Evolutionary conservation across 1,140 invertebrate species (phyloP), one percentile per base, ranked within the genome.

Genomic region (Adoxophyes honmai): DNA sequence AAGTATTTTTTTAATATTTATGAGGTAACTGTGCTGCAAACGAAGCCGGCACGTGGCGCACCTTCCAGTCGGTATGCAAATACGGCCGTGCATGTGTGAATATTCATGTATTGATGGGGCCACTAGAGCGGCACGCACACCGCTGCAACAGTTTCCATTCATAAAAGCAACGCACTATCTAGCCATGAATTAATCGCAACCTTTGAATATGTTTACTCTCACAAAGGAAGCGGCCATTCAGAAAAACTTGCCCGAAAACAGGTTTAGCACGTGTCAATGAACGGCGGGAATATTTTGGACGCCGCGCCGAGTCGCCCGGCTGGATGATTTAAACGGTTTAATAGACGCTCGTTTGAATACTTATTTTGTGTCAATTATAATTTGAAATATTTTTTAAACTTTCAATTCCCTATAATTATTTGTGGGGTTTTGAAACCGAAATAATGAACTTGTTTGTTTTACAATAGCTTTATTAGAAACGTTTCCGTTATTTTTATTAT

Each of bases 121-220:
- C 54, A 75, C 68, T 63, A 64, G 61, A 55, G 51, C 48, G 16
- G 55, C 65, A 79, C 80, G 33, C 81, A 83, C 82, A 84, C 80
- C n/a, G 36, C 39, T 58, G 63, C 62, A 68, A 8, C 56, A 53
- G 54, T 59, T 67, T 82, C 81, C 85, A 88, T 88, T 88, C 83
- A 88, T 88, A 86, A 88, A 84, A 80, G 62, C 81, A 74, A 75
- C 75, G 73, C 66, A 83, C 81, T 80, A 86, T 81, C 77, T 78
- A 81, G 73, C 85, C 73, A 86, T 86, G 86, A 88, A 86, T 88
- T 88, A 86, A 86, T 86, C 82, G 83, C 86, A 86, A 86, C 83
- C 80, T 86, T 86, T 82, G 83, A 86, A 86, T 85, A 86, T 84
- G 84, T 87, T 87, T 83, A 88, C 80, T 75, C 84, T 84, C 70